These are phyloP conservation scores for Tragelaphus scriptus DNA, from an alignment of 2,113 vertebrate species.

Conservation along the genomic window DNA sequence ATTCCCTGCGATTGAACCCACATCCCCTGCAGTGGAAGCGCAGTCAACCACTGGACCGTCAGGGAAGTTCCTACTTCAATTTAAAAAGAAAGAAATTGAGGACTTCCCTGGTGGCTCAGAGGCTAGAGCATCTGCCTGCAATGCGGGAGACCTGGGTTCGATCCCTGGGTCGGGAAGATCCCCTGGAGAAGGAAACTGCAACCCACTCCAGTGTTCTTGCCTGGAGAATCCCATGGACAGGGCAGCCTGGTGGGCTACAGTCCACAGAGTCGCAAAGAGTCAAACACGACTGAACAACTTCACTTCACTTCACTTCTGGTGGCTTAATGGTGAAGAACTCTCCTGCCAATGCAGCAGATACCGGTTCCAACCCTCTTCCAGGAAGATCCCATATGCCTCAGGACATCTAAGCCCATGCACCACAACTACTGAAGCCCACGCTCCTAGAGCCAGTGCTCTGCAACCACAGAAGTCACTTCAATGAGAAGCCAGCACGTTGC, in stretches of 20 bases:
- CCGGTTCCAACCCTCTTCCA: neutral
- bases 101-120: neutral
- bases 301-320: neutral
- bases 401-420: neutral
- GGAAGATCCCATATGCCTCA: neutral
- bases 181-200: too few relatives aligned
- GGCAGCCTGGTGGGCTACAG: too few relatives aligned
- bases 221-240: too few relatives aligned
- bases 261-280: too few relatives aligned
- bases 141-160: too few relatives aligned
- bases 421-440: neutral
- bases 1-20: neutral
- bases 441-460: neutral
- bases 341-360: neutral
- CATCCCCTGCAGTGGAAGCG: fast-evolving
- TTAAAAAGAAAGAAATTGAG: neutral
- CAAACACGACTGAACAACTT: too few relatives aligned
- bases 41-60: neutral
- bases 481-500: neutral
- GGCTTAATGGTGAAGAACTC: neutral
- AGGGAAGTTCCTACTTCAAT: neutral
- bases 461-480: neutral
- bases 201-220: too few relatives aligned
- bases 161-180: too few relatives aligned
- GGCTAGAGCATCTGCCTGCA: too few relatives aligned